These are phyloP conservation scores for Gavialis gangeticus DNA, from an alignment of 2,113 vertebrate species.

Conservation along the genomic window DNA sequence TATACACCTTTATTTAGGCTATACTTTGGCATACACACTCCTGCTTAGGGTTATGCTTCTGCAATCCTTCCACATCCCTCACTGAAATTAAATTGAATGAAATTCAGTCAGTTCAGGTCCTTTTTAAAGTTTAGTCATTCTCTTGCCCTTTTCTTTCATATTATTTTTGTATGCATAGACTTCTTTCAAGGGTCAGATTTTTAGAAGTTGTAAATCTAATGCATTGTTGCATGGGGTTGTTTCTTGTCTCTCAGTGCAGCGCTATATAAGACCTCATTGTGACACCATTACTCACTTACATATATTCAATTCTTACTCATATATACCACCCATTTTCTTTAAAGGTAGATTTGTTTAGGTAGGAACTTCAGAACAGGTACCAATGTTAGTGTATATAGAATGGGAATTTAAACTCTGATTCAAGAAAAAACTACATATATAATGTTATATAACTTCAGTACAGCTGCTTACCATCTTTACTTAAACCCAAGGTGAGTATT, in stretches of 20 bases:
- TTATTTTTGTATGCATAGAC: background rate
- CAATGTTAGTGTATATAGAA: background rate
- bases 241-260: background rate
- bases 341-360: background rate
- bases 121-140: background rate
- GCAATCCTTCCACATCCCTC: background rate
- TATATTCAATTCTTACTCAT: background rate
- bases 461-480: too few species aligned
- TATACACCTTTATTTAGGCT: background rate
- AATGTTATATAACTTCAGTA: background rate
- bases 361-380: background rate
- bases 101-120: background rate
- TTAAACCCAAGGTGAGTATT: too few species aligned
- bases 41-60: background rate
- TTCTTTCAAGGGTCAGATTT: background rate
- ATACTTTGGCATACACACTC: background rate
- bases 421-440: background rate
- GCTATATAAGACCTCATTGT: rapidly evolving
- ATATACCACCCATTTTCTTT: background rate
- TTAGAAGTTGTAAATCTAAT: background rate
- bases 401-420: background rate
- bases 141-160: background rate
- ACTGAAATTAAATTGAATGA: background rate
- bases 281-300: background rate
- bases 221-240: background rate